Base-by-base conservation (phyloP, 2,113 vertebrate genomes). In the Anarrhichthys ocellatus region DNA sequence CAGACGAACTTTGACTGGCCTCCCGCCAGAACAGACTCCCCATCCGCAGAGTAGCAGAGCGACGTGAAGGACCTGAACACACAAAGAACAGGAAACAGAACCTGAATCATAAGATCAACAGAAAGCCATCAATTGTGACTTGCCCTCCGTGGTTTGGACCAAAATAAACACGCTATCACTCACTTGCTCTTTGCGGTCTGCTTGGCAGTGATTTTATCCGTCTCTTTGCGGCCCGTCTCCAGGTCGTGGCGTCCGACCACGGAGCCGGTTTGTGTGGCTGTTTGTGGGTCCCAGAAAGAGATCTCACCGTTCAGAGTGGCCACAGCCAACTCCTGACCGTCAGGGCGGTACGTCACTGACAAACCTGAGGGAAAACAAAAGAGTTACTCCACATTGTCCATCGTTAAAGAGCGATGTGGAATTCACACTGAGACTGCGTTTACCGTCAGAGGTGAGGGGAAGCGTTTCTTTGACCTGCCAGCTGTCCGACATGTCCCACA, bases 401-500 rank as follows among this genome's bases (percentile, higher is more conserved):
- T 11, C 8, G 22, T 17, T 27, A 7, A 14, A 15, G 24, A 27
- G 54, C 54, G n/a, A 13, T 1, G 54, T 5, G n/a, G 56, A 13
- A 1, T 59, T 27, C 11, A 6, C 13, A 15, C 29, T 4, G 62
- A 6, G 34, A 14, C 11, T 9, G 17, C 8, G 20, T 65, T 94
- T 93, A 99, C 98, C 98, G 2, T 99, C 98, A 0, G 97, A 95
- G 40, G 92, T 95, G 65, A 99, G 79, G 4, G 75, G 65, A 1
- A 99, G 93, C 0, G 96, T 97, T 84, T 99, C 98, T 56, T 97
- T 98, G 76, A 96, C 97, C 82, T 96, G 96, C 98, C 98, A 99
- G 94, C 97, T 99, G 94, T 99, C 96, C n/a, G 93, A 81, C 97
- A 99, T 98, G 94, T 99, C 97, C 98, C 98, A 99, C 59, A 99